A percentile compares a stretch with the other conserved stretches of the same genome.
Evolutionary conservation across 2,113 vertebrate genomes (phyloP).

Genomic region (Aphyosemion australe): DNA sequence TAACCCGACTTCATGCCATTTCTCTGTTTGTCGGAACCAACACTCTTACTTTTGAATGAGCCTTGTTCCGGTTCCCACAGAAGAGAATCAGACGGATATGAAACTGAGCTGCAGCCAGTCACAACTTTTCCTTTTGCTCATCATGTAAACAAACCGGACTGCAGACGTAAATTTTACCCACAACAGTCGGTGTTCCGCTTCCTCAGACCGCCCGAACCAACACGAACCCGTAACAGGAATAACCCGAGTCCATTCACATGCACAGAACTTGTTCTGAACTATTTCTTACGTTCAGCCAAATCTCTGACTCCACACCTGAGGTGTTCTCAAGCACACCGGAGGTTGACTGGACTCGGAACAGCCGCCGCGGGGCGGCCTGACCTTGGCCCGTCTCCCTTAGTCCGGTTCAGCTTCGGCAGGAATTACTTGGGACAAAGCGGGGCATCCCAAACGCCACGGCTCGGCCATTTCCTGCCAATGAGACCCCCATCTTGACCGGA

Average conservation of each 20-base stretch:
- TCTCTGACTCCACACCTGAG: background rate
- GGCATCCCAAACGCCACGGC: conserved; percentile 31
- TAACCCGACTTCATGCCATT: too few relatives aligned
- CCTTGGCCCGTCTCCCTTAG: conserved; percentile 63
- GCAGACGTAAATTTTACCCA: background rate
- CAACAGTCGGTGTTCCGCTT: too few relatives aligned
- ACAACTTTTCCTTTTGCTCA: background rate
- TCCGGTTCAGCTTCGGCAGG: conserved; percentile 29
- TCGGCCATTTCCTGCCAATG: conserved; percentile 43
- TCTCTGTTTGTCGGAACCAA: too few relatives aligned
- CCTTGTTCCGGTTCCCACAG: too few relatives aligned
- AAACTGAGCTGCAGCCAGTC: too few relatives aligned
- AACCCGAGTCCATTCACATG: too few relatives aligned
- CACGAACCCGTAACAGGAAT: background rate
- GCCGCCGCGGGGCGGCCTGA: conserved; percentile 42
- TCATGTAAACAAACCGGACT: conserved; percentile 50
- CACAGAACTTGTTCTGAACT: background rate
- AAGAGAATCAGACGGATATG: too few relatives aligned
- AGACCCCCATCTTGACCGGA: conserved; percentile 26
- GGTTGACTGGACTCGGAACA: too few relatives aligned
- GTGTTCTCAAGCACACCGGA: background rate
- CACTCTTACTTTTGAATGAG: too few relatives aligned
- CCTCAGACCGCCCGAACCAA: background rate
- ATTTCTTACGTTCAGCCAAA: background rate
- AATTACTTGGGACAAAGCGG: conserved; percentile 61